phyloP scores from a whole-genome alignment of 2,888 invertebrate genomes.

The Caenorhabditis drosophilae region DNA sequence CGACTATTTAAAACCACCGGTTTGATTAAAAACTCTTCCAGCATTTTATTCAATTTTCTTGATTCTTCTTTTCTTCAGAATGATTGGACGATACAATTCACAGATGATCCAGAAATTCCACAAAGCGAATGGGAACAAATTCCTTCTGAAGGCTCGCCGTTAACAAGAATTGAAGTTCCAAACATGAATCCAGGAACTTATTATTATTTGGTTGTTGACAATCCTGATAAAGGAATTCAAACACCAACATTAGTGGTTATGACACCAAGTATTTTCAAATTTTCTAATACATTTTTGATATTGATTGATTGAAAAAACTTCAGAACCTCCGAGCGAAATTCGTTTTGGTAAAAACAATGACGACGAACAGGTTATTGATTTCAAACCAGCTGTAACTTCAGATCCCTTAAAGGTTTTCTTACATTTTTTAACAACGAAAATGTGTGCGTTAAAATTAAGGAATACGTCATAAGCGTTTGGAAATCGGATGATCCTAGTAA shows the following conservation, averaged over 20 bases:
- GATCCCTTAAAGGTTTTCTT: constrained; percentile 43
- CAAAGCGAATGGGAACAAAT: constrained; percentile 58
- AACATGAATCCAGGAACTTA: constrained; percentile 61
- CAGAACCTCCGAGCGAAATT: constrained; percentile 63
- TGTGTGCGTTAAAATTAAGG: constrained; percentile 19
- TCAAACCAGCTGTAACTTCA: constrained; percentile 59
- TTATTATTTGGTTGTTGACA: constrained; percentile 62
- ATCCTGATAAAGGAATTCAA: constrained; percentile 62
- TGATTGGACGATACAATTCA: constrained; percentile 62
- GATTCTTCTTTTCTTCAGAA: constrained; percentile 44
- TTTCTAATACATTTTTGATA: not conserved
- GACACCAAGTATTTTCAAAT: constrained; percentile 55
- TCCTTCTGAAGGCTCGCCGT: constrained; percentile 52
- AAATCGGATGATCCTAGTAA: constrained; percentile 50
- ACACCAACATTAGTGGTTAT: constrained; percentile 61
- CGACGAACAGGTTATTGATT: constrained; percentile 64
- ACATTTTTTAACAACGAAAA: not conserved
- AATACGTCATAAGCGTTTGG: constrained; percentile 56
- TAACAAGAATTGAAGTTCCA: constrained; percentile 51
- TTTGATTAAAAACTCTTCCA: constrained; percentile 10
- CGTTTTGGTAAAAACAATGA: constrained; percentile 66
- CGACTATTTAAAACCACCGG: constrained; percentile 58
- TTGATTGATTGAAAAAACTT: constrained; percentile 12
- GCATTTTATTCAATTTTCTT: not conserved
- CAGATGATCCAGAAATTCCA: constrained; percentile 59